Percentiles rank a stretch among this genome's conserved stretches.
phyloP scores from a whole-genome alignment of 2,888 invertebrate species.

The Aphidius colemani region DNA sequence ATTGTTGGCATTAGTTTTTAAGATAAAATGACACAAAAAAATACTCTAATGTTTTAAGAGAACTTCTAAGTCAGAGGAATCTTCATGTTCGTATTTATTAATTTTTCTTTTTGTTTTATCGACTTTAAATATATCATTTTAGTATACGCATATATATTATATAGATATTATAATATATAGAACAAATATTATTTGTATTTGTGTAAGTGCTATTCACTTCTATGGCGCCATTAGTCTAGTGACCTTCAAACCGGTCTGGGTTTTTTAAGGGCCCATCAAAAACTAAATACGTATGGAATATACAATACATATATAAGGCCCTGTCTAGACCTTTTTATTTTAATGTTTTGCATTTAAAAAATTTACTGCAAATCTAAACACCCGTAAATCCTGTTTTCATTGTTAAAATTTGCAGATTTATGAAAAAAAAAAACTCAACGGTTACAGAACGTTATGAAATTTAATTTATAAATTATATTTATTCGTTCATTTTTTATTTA shows the following conservation, averaged over 20 bases:
- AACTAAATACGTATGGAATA: constrained; percentile 20
- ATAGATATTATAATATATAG: no score
- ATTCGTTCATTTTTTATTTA: not conserved
- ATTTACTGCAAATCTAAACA: not conserved
- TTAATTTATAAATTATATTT: not conserved
- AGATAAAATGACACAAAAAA: constrained; percentile 3
- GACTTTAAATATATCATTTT: constrained; percentile 1
- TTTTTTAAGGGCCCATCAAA: constrained; percentile 37
- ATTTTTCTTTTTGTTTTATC: constrained; percentile 4
- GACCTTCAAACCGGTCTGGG: constrained; percentile 59
- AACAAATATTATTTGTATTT: no score
- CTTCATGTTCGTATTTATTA: not conserved
- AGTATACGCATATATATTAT: no score
- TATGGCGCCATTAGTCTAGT: constrained; percentile 53
- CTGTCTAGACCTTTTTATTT: constrained; percentile 18
- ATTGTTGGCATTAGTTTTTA: not conserved
- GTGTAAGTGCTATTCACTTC: constrained; percentile 22
- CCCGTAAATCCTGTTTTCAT: not conserved
- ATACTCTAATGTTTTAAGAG: not conserved
- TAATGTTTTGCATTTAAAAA: constrained; percentile 28
- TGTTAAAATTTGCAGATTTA: not conserved
- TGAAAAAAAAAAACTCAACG: not conserved
- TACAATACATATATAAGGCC: constrained; percentile 18
- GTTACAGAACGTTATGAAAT: not conserved
- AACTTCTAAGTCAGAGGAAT: not conserved